phyloP scores from a whole-genome alignment of 2,797 vertebrate species.

The Linurgus olivaceus region DNA sequence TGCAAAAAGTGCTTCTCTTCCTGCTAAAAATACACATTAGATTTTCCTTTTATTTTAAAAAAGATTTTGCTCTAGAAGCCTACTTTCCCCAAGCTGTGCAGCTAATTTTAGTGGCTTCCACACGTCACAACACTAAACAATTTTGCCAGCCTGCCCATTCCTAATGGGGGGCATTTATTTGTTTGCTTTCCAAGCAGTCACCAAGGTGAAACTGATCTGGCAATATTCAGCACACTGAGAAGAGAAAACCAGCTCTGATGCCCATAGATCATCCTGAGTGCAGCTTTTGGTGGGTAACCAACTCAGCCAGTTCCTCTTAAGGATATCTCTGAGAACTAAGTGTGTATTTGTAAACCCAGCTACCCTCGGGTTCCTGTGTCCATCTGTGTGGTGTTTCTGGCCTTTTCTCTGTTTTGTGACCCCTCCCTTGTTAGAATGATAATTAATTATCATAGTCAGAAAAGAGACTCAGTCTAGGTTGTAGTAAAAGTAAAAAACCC shows the following conservation, averaged over 20 bases:
- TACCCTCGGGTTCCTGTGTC: neutral
- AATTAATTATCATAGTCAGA: neutral
- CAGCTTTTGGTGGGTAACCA: neutral
- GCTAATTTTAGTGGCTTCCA: neutral
- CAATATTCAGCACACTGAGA: neutral
- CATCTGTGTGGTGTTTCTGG: neutral
- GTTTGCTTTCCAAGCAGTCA: neutral
- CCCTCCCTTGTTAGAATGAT: neutral
- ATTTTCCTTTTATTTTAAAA: neutral
- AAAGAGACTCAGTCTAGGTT: neutral
- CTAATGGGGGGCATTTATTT: neutral
- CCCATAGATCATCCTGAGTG: rapidly evolving
- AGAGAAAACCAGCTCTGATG: neutral
- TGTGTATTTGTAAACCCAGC: neutral
- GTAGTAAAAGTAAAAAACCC: neutral
- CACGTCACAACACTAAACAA: neutral
- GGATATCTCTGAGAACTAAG: neutral
- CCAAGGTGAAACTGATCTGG: neutral
- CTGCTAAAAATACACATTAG: neutral
- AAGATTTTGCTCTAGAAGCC: neutral
- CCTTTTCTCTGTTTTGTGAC: neutral
- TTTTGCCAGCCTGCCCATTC: neutral
- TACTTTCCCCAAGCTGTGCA: neutral
- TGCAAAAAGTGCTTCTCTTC: neutral
- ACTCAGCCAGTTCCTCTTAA: neutral